A percentile compares a stretch with the other conserved stretches of the same genome.
These are phyloP conservation scores for Aphidius colemani DNA, from an alignment of 2,888 invertebrate species.

Conservation along the genomic window DNA sequence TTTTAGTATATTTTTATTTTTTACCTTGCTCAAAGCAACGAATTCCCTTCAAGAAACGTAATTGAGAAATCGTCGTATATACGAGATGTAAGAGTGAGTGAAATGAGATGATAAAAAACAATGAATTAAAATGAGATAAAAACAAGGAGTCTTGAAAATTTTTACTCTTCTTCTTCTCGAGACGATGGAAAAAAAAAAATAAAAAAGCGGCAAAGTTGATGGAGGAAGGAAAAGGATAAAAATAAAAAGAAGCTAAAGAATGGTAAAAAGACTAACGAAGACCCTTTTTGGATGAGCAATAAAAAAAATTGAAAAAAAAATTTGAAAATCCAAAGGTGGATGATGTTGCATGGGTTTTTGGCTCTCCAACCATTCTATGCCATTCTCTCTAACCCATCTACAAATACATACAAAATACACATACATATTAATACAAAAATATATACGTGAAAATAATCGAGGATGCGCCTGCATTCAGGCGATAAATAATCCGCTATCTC, in stretches of 20 bases:
- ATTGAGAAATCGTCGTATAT: slow-evolving; percentile 30
- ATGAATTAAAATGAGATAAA: too few relatives aligned
- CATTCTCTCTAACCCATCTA: too few relatives aligned
- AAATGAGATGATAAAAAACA: too few relatives aligned
- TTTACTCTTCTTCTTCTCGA: not conserved
- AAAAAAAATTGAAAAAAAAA: slow-evolving; percentile 49
- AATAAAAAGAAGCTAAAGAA: slow-evolving; percentile 23
- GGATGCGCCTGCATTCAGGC: slow-evolving; percentile 32
- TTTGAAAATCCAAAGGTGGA: slow-evolving; percentile 30
- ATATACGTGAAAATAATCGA: not conserved
- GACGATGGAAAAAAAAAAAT: slow-evolving; percentile 12
- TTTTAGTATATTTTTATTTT: not conserved
- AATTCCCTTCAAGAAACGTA: slow-evolving; percentile 26
- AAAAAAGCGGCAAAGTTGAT: slow-evolving; percentile 15
- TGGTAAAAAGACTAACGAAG: slow-evolving; percentile 22
- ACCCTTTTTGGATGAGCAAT: slow-evolving; percentile 35
- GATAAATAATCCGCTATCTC: slow-evolving; percentile 33
- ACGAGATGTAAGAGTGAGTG: too few relatives aligned
- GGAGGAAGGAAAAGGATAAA: slow-evolving; percentile 21
- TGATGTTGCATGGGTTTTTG: not conserved
- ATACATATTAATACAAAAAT: too few relatives aligned
- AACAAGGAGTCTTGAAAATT: too few relatives aligned
- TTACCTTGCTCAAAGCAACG: not conserved
- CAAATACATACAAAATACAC: too few relatives aligned
- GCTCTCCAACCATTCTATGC: not conserved